Evolutionary conservation across 1,140 invertebrate genomes (phyloP), one percentile per base, ranked within the genome.

Genomic region (Orius laevigatus): DNA sequence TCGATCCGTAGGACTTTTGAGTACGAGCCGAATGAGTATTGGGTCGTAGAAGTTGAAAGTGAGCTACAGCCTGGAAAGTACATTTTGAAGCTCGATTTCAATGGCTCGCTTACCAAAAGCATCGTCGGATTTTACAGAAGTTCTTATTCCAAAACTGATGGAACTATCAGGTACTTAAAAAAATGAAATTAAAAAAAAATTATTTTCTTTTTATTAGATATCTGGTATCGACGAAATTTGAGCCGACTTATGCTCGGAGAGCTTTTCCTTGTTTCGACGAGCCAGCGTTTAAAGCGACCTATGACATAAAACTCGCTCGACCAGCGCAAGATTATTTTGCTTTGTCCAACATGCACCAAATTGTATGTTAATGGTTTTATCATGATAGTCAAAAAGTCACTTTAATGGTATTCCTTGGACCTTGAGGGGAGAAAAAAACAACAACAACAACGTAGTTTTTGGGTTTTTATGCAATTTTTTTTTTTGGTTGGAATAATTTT

Each of bases 201-300:
- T 34, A 49, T 15, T 39, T 32, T 15, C 50, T 12, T 31, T 48
- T 41, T 70, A 69, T 49, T 58, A 91, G 87, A 58, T 71, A 66
- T 49, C 78, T 94, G 53, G 86, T 85, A 8, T 84, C 84, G 1
- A 83, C 87, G 1, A 93, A 96, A 65, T 91, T 97, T 60, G 84
- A 96, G 60, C 84, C 91, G 1, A 94, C 87, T 1, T 88, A 91
- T 69, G 91, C 92, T 0, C 73, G 92, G 20, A 73, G 79, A 63
- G 83, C 84, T 0, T 96, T 93, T 60, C 92, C 93, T 0, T 95
- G 91, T 62, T 94, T 94, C 62, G 94, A 97, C 66, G 93, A 98
- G 62, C 93, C 94, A 0, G 72, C 78, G 32, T 80, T 94, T 57
- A 97, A 97, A 68, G 86, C 92, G 0, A 78, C 77, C 50, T 97